These are phyloP conservation scores for Lasius platythorax DNA, from an alignment of 2,888 invertebrate genomes.

Conservation along the genomic window DNA sequence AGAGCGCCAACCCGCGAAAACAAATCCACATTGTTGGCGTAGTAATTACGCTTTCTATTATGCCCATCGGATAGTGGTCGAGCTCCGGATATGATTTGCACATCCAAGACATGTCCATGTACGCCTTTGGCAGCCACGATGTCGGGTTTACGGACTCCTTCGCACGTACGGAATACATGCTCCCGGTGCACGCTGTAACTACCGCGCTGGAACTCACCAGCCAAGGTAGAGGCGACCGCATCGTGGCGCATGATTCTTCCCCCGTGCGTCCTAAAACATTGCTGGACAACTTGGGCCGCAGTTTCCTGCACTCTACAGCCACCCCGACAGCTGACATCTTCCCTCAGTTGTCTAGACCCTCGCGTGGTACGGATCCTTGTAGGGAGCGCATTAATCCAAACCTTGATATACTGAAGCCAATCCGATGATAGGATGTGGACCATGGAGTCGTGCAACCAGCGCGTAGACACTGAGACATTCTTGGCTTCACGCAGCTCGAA, in stretches of 20 bases:
- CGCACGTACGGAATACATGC: no score
- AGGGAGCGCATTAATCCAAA: slow-evolving; percentile 75
- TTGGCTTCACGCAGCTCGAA: background rate
- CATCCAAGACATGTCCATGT: no score
- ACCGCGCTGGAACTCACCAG: slow-evolving; percentile 66
- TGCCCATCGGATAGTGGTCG: no score
- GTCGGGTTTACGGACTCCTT: no score
- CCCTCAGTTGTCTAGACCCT: slow-evolving; percentile 59
- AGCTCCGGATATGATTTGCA: no score
- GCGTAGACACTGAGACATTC: background rate
- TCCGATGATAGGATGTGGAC: slow-evolving; percentile 73
- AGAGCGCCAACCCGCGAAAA: background rate
- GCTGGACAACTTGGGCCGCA: slow-evolving; percentile 77
- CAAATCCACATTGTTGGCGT: background rate
- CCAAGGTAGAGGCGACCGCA: slow-evolving; percentile 68
- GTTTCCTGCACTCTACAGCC: slow-evolving; percentile 73
- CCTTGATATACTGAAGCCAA: slow-evolving; percentile 77
- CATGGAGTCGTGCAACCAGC: background rate
- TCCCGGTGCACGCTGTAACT: slow-evolving; percentile 73
- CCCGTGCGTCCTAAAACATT: slow-evolving; percentile 81
- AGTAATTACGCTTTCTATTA: background rate
- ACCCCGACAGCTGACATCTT: background rate
- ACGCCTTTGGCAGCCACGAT: no score
- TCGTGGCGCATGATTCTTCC: slow-evolving; percentile 80
- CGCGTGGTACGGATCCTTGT: slow-evolving; percentile 72